Conservation (phyloP, 2,113 vertebrate species). For the Thomomys bottae region DNA sequence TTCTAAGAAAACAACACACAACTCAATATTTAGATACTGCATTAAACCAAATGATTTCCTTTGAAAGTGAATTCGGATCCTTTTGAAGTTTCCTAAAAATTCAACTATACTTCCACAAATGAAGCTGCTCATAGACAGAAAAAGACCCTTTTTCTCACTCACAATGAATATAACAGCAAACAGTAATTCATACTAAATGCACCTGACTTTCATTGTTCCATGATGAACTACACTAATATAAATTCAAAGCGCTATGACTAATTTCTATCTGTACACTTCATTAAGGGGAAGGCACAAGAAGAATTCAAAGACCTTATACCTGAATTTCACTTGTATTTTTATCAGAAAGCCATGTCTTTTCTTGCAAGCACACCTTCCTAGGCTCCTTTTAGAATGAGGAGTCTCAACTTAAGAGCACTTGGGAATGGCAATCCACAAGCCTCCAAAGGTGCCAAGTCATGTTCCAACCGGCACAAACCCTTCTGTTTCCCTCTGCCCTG, state of each 20-base stretch:
- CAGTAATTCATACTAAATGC: conserved; percentile 9
- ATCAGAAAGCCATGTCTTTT: conserved; percentile 49
- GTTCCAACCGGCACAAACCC: conserved; percentile 68
- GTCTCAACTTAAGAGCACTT: conserved; percentile 56
- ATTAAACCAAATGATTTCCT: conserved; percentile 51
- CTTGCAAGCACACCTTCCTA: conserved; percentile 48
- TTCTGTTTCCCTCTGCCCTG: conserved; percentile 53
- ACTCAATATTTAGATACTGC: conserved; percentile 36
- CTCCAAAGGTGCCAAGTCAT: conserved; percentile 68
- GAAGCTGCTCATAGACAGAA: conserved; percentile 14
- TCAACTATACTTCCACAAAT: conserved; percentile 43
- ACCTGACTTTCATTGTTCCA: conserved; percentile 29
- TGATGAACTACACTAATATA: conserved; percentile 13
- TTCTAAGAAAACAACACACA: conserved; percentile 43
- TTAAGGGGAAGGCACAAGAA: conserved; percentile 49
- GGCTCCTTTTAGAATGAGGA: conserved; percentile 56
- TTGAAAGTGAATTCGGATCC: conserved; percentile 32
- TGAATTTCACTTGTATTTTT: conserved; percentile 46
- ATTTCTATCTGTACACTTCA: conserved; percentile 35
- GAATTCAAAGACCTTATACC: conserved; percentile 20
- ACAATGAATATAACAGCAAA: conserved; percentile 33
- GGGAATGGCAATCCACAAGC: conserved; percentile 56
- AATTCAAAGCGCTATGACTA: conserved; percentile 56
- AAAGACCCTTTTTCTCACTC: conserved; percentile 8
- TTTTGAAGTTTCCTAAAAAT: conserved; percentile 52